Evolutionary conservation across 2,888 invertebrate species (phyloP).

Genomic region (Eledone cirrhosa): DNA sequence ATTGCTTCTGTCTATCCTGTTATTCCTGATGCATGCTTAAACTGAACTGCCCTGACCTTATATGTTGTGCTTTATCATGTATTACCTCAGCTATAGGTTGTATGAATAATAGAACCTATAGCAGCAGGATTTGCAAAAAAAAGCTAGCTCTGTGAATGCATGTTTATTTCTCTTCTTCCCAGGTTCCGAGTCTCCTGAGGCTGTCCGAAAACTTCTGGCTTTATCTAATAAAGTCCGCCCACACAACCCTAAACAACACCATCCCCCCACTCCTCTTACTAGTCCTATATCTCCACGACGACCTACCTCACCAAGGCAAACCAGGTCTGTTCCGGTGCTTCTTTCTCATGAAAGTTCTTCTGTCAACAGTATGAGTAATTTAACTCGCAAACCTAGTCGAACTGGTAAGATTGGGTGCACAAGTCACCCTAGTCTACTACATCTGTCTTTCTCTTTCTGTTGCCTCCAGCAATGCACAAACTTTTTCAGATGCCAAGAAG

Average conservation of each 20-base stretch:
- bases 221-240: conserved; percentile 72
- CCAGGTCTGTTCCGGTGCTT: conserved; percentile 74
- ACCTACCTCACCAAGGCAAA: conserved; percentile 79
- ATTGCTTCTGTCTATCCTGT: conserved; percentile 33
- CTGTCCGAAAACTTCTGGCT: conserved; percentile 92
- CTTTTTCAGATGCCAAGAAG: no score
- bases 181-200: conserved; percentile 95
- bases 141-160: conserved; percentile 23
- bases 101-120: no score
- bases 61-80: conserved; percentile 2
- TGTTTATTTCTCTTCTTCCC: conserved; percentile 31
- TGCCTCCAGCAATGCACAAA: background rate
- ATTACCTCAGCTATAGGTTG: background rate
- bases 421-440: conserved; percentile 1
- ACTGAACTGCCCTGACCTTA: no score
- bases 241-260: conserved; percentile 57
- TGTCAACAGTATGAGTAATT: conserved; percentile 89
- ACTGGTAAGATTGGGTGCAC: conserved; percentile 55
- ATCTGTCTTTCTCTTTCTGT: background rate
- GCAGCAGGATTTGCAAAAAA: no score
- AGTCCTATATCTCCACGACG: conserved; percentile 75
- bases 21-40: conserved; percentile 19
- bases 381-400: conserved; percentile 81
- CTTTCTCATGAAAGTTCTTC: conserved; percentile 94
- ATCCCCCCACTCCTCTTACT: conserved; percentile 49